Evolutionary conservation across 2,797 vertebrate genomes (phyloP).

Genomic region (Muscicapa striata): DNA sequence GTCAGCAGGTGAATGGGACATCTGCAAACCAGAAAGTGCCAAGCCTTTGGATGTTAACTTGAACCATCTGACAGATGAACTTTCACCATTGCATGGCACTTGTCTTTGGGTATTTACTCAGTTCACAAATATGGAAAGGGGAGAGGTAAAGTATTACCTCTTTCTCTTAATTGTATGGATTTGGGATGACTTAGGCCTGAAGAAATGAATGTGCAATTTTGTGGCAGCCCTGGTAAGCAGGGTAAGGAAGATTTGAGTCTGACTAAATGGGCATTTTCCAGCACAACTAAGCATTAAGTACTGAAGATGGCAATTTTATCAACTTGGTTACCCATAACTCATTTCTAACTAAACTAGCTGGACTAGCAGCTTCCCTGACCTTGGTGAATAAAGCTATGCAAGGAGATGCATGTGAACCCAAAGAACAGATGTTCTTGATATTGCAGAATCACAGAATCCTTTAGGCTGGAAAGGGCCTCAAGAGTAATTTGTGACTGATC

Average conservation of each 20-base stretch:
- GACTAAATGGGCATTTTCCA: background rate
- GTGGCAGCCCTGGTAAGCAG: background rate
- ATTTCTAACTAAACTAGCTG: background rate
- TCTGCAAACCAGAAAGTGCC: background rate
- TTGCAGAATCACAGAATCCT: background rate
- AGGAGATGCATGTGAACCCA: background rate
- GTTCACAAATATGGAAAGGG: background rate
- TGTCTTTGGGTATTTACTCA: background rate
- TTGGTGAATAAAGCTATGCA: background rate
- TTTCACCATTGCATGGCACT: background rate
- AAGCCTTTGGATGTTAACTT: background rate
- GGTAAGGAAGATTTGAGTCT: background rate
- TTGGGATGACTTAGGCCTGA: background rate
- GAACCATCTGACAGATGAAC: background rate
- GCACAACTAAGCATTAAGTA: background rate
- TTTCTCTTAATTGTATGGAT: background rate
- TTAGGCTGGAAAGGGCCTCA: background rate
- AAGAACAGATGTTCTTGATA: background rate
- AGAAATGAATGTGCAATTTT: background rate
- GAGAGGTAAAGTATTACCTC: background rate
- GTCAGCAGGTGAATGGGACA: background rate
- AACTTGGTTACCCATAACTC: background rate
- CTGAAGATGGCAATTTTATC: background rate
- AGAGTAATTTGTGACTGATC: background rate
- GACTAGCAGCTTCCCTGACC: background rate